These are phyloP conservation scores for Panorpa germanica DNA, from an alignment of 2,888 invertebrate genomes.

Conservation along the genomic window DNA sequence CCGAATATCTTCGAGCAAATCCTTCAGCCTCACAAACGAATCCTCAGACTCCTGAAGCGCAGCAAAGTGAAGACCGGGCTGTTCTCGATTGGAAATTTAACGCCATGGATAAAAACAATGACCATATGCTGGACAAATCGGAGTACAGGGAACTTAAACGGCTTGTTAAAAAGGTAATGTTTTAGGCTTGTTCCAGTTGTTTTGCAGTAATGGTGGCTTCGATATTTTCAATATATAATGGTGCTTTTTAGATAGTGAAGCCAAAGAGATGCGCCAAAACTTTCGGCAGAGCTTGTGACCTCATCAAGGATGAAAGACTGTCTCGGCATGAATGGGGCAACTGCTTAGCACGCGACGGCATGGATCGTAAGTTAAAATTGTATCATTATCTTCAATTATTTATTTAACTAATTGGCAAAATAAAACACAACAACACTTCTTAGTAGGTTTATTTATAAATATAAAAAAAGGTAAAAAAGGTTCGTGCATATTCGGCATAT, in stretches of 20 bases:
- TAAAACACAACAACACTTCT: too few species aligned
- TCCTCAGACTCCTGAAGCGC: too few species aligned
- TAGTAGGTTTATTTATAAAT: too few species aligned
- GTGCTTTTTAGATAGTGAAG: conserved; percentile 42
- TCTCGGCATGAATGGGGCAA: conserved; percentile 68
- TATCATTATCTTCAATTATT: conserved; percentile 11
- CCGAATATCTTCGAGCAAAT: conserved; percentile 42
- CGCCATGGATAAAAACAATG: conserved; percentile 61
- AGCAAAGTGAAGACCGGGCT: conserved; percentile 26
- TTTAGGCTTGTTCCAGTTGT: background rate
- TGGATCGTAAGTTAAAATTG: conserved; percentile 48
- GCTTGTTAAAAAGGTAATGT: conserved; percentile 54
- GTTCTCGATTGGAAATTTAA: conserved; percentile 84
- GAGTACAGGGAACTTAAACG: conserved; percentile 69
- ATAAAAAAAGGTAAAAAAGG: too few species aligned
- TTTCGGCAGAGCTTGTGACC: conserved; percentile 77
- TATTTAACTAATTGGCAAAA: conserved; percentile 10
- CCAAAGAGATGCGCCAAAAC: conserved; percentile 79
- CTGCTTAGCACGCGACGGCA: conserved; percentile 64
- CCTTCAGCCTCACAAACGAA: conserved; percentile 19
- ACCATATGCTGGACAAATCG: conserved; percentile 54
- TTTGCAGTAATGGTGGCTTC: conserved; percentile 1
- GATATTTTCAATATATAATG: conserved; percentile 8
- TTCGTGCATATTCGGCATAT: too few species aligned
- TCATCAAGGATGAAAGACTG: conserved; percentile 60